Base-by-base conservation (phyloP, 1,140 invertebrate species). In the Scaptomyza pallida region DNA sequence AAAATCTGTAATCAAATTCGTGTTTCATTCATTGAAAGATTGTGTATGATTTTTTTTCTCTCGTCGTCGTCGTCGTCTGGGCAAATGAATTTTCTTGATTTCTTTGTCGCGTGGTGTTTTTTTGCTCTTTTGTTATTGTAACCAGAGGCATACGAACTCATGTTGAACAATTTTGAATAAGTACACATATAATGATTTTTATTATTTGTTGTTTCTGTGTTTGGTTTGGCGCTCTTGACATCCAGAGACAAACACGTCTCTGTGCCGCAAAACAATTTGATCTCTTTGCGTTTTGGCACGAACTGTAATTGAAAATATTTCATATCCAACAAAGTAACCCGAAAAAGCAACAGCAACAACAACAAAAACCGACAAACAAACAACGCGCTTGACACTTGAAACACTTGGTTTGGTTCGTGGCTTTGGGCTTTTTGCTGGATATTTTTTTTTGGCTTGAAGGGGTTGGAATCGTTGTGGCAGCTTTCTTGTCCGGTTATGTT, bases 301-400 rank as follows among this genome's bases (percentile, higher is more conserved):
- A 85, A 85, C 81, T 81, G 81, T 85, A 85, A 85, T 85, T 85
- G 81, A 85, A 85, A 85, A 88, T 81, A 40, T 75, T 70, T 69
- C 45, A 52, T 70, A 77, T 77, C 40, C 10, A 48, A 41, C 23
- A 68, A 73, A 70, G 54, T 54, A 51, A 79, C 61, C 51, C 26
- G 57, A 63, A 54, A 72, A 48, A 62, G 6, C 23, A 26, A 26
- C 23, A 4, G 23, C n/a, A 40, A 61, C 47, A 64, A 63, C 60
- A 17, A 17, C 23, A 19, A 21, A 35, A 12, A 45, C 51, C 26
- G 40, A 47, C 55, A 68, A 73, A 69, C 79, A 85, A 85, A 65
- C 55, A 64, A 40, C 43, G 54, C 45, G 73, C 72, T 82, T 73
- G 75, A 89, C 78, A 83, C 77, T 88, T 62, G 78, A 88, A 78